Conservation (phyloP, 2,113 vertebrate species). For the Benitochromis conjunctus region DNA sequence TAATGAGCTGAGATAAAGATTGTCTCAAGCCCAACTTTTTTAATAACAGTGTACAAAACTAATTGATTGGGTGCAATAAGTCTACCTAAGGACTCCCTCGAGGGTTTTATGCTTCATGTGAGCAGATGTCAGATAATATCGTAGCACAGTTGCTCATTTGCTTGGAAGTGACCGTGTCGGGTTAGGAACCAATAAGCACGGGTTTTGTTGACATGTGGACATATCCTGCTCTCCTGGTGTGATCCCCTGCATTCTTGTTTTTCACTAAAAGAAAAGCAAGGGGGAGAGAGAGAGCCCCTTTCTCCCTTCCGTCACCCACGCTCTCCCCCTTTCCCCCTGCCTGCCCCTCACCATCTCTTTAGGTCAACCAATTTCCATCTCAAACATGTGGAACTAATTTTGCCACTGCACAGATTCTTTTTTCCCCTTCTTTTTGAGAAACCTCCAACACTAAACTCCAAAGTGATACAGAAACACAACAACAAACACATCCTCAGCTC, state of each 20-base stretch:
- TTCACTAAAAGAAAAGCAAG: constrained; percentile 43
- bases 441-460: constrained; percentile 49
- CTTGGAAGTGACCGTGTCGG: constrained; percentile 29
- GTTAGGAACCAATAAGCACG: constrained; percentile 12
- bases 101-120: neutral
- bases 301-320: constrained; percentile 23
- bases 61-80: neutral
- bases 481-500: constrained; percentile 53
- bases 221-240: constrained; percentile 52
- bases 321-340: constrained; percentile 25
- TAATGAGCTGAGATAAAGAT: neutral
- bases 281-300: neutral
- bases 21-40: neutral
- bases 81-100: neutral
- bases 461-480: constrained; percentile 51
- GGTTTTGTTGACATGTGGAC: constrained; percentile 56
- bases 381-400: constrained; percentile 84
- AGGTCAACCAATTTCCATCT: constrained; percentile 74
- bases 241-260: constrained; percentile 56
- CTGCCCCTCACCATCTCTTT: constrained; percentile 63
- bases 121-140: constrained; percentile 31
- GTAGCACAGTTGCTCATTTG: constrained; percentile 9
- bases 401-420: constrained; percentile 60
- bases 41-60: neutral
- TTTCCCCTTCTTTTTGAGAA: constrained; percentile 13